phyloP scores from a whole-genome alignment of 1,140 invertebrate species.

The Idris sp. region DNA sequence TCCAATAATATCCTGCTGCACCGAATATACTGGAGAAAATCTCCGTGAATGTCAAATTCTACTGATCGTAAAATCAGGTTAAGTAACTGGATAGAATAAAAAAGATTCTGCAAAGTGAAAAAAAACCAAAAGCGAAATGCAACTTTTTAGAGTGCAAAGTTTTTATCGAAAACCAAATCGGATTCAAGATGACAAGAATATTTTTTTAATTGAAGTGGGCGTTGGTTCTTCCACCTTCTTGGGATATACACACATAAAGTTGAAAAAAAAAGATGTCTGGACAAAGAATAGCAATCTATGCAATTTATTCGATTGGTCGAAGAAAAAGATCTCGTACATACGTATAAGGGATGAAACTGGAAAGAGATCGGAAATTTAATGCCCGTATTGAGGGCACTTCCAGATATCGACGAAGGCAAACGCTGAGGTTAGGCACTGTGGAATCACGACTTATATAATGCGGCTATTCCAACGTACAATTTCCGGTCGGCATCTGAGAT shows the following conservation, averaged over 20 bases:
- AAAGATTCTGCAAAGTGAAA: conserved; percentile 11
- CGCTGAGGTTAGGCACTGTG: conserved; percentile 42
- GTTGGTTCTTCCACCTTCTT: conserved; percentile 11
- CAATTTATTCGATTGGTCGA: conserved; percentile 15
- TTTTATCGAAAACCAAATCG: conserved; percentile 23
- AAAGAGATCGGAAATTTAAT: conserved; percentile 58
- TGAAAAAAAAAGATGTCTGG: conserved; percentile 1
- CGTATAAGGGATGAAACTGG: conserved; percentile 11
- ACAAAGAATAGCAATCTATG: conserved; percentile 21
- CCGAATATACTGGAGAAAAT: conserved; percentile 32
- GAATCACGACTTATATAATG: conserved; percentile 38
- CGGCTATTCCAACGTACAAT: conserved; percentile 25
- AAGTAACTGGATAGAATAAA: conserved; percentile 26
- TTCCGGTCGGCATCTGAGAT: conserved; percentile 27
- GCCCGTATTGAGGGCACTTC: conserved; percentile 33
- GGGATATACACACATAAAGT: conserved; percentile 3
- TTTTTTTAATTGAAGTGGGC: conserved; percentile 34
- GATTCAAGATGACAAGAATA: conserved; percentile 33
- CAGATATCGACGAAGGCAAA: conserved; percentile 43
- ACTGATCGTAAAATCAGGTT: conserved; percentile 47
- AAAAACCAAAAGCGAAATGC: conserved; percentile 35
- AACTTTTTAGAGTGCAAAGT: conserved; percentile 53
- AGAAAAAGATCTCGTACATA: conserved; percentile 15
- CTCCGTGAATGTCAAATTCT: conserved; percentile 24
- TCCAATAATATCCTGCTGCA: conserved; percentile 33